Conservation (phyloP, 1,140 invertebrate genomes). For the Papilio dardanus region DNA sequence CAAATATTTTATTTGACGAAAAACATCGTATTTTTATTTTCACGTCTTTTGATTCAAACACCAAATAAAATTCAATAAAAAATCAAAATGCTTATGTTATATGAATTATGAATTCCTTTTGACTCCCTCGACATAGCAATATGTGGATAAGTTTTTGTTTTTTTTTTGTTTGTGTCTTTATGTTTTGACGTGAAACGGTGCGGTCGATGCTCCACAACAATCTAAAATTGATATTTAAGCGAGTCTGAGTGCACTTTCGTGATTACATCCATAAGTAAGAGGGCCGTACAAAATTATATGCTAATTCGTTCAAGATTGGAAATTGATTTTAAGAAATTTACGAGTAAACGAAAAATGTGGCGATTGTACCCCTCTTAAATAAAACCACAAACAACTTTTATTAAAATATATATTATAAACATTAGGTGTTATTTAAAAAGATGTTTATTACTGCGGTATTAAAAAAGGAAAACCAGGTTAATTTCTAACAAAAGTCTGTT, state of each 20-base stretch:
- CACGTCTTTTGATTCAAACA: background rate
- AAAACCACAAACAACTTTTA: background rate
- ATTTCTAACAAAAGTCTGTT: background rate
- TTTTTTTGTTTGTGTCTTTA: background rate
- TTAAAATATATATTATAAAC: background rate
- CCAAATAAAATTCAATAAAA: background rate
- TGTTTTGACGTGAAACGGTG: background rate
- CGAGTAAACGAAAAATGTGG: background rate
- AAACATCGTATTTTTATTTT: background rate
- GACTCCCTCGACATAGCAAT: background rate
- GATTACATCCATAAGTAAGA: conserved; percentile 13
- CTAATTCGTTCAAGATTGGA: conserved; percentile 9
- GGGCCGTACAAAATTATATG: conserved; percentile 15
- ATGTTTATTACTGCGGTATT: background rate
- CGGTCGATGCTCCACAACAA: conserved; percentile 3
- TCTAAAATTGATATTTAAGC: conserved; percentile 8
- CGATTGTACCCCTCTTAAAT: background rate
- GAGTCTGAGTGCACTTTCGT: conserved; percentile 4
- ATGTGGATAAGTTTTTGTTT: background rate
- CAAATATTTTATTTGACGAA: no score
- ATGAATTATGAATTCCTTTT: background rate
- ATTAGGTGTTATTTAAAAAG: background rate
- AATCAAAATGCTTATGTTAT: background rate
- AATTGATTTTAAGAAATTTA: conserved; percentile 12
- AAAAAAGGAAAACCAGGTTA: background rate